Percentiles rank a stretch among this genome's conserved stretches.
These are phyloP conservation scores for Caenorhabditis drosophilae DNA, from an alignment of 2,888 invertebrate genomes.

Conservation along the genomic window DNA sequence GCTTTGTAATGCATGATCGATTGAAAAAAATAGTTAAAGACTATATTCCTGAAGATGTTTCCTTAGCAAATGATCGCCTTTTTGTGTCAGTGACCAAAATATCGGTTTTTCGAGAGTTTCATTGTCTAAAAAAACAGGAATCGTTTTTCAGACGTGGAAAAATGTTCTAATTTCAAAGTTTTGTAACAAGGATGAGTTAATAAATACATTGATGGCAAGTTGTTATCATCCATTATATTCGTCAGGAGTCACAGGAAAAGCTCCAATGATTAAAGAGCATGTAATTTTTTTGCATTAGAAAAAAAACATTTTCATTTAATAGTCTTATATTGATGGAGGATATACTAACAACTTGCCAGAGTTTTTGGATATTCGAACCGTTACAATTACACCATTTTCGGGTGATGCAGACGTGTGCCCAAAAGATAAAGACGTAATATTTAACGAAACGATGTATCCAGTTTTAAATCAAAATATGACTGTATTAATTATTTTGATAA, in stretches of 20 bases:
- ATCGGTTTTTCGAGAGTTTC: constrained; percentile 1
- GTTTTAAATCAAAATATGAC: constrained; percentile 64
- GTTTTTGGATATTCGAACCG: constrained; percentile 84
- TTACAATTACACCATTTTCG: constrained; percentile 93
- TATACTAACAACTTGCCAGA: constrained; percentile 92
- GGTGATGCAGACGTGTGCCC: constrained; percentile 70
- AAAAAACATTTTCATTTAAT: not conserved
- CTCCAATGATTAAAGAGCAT: constrained; percentile 76
- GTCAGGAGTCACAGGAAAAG: constrained; percentile 77
- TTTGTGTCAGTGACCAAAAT: constrained; percentile 47
- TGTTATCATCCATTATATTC: constrained; percentile 92
- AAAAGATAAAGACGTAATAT: constrained; percentile 44
- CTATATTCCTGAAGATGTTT: constrained; percentile 54
- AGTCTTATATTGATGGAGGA: constrained; percentile 88
- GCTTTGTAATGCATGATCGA: constrained; percentile 58
- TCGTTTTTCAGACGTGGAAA: constrained; percentile 42
- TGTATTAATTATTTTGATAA: too few relatives aligned
- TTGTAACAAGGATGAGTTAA: constrained; percentile 41
- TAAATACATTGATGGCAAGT: constrained; percentile 73
- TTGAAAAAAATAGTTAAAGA: constrained; percentile 52
- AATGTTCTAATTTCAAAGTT: constrained; percentile 58
- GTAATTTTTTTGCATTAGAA: constrained; percentile 57
- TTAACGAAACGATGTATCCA: constrained; percentile 62
- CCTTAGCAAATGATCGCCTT: constrained; percentile 42
- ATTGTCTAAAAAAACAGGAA: not conserved